phyloP scores from a whole-genome alignment of 2,888 invertebrate species.

The Ametastegia equiseti region DNA sequence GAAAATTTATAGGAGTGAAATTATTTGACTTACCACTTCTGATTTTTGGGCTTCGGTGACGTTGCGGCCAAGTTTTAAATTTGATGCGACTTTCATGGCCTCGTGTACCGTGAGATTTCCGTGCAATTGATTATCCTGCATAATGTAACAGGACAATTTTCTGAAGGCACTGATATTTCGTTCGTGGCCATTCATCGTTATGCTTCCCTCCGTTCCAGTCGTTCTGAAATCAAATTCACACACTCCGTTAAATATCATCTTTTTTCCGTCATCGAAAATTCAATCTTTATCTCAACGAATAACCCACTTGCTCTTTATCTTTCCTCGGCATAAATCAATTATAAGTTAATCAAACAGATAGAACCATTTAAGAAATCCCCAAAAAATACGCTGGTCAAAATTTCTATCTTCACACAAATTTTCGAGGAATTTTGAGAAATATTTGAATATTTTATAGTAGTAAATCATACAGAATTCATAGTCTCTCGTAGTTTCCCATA shows the following conservation, averaged over 20 bases:
- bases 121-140: slow-evolving; percentile 96
- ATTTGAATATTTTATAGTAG: no score
- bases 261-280: background rate
- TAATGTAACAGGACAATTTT: slow-evolving; percentile 96
- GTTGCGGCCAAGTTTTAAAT: slow-evolving; percentile 89
- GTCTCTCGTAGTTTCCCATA: no score
- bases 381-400: no score
- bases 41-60: slow-evolving; percentile 85
- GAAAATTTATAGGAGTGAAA: no score
- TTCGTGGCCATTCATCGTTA: slow-evolving; percentile 91
- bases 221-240: slow-evolving; percentile 81
- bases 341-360: no score
- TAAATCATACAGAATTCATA: no score
- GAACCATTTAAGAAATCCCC: no score
- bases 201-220: slow-evolving; percentile 88
- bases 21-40: slow-evolving; percentile 88
- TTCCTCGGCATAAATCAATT: no score
- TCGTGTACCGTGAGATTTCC: slow-evolving; percentile 95
- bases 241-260: no score
- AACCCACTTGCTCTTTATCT: background rate
- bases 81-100: slow-evolving; percentile 95
- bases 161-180: slow-evolving; percentile 91
- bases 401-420: no score
- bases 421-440: no score
- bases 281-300: background rate